These are phyloP conservation scores for Gracilinanus agilis DNA, from an alignment of 2,113 vertebrate species.

Conservation along the genomic window DNA sequence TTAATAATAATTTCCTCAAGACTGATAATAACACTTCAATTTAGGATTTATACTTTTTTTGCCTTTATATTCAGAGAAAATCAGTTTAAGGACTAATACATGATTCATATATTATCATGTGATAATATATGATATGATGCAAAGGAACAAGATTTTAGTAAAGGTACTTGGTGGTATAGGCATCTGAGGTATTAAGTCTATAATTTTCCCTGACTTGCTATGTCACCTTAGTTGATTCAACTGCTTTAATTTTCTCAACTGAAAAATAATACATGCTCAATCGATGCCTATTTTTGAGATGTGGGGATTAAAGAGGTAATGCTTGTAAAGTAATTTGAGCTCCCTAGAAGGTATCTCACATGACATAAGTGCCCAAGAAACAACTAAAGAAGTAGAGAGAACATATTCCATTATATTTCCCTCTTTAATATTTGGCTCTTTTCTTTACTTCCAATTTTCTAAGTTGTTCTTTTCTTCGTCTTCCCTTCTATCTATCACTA, in stretches of 20 bases:
- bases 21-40: constrained; percentile 28
- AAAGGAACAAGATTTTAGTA: background rate
- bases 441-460: background rate
- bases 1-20: constrained; percentile 52
- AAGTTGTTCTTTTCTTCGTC: background rate
- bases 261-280: constrained; percentile 19
- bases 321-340: constrained; percentile 9
- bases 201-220: constrained; percentile 45
- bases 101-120: no score
- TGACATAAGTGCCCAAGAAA: background rate
- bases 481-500: background rate
- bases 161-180: background rate
- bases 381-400: background rate
- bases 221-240: constrained; percentile 22
- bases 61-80: constrained; percentile 44
- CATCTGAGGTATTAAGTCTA: constrained; percentile 38
- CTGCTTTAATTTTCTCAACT: constrained; percentile 25
- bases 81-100: constrained; percentile 39
- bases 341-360: background rate
- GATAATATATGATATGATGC: no score
- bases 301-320: constrained; percentile 39
- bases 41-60: background rate
- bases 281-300: background rate
- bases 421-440: background rate
- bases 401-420: background rate